Evolutionary conservation across 2,113 vertebrate genomes (phyloP), one percentile per base, ranked within the genome.

Genomic region (Chaenogobius annularis): DNA sequence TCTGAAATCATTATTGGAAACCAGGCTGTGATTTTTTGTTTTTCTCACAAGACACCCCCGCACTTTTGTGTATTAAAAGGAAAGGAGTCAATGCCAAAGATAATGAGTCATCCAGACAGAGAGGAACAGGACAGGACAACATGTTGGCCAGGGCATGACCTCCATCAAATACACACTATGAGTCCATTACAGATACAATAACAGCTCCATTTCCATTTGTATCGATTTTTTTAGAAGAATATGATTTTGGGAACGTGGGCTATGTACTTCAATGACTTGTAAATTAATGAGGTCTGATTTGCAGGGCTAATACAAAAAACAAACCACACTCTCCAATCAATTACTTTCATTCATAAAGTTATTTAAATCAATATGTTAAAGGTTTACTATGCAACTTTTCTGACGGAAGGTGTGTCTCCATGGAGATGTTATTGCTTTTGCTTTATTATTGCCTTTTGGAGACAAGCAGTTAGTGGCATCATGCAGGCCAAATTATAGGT

Each of bases 131-230:
- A 59, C 71, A 67, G 65, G 8, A 17, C 50, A 61, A 50, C 54
- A 63, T 52, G n/a, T 72, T 74, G 69, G 70, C 69, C 63, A 15
- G 10, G 19, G 58, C 26, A 11, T 82, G 81, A 77, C 73, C 81
- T 77, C 40, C 50, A 56, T 20, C 3, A 63, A 40, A 11, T n/a
- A 40, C 61, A 40, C 61, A 63, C 9, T 7, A 43, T 37, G 8
- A 0, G 17, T 20, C 61, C 37, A 11, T 17, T n/a, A 40, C 14
- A 63, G 17, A 40, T 20, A 20, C 54, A 55, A 1, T 9, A 20
- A 55, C 54, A 20, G 10, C 7, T 22, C 2, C 10, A 1, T 1
- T 44, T 44, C 10, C 8, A 46, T 10, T 11, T 12, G 10, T 11
- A 1, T 10, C 44, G 7, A 10, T 1, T 3, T 46, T 46, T 10